These are phyloP conservation scores for Scaptomyza pallida DNA, from an alignment of 1,140 invertebrate species.

Conservation along the genomic window DNA sequence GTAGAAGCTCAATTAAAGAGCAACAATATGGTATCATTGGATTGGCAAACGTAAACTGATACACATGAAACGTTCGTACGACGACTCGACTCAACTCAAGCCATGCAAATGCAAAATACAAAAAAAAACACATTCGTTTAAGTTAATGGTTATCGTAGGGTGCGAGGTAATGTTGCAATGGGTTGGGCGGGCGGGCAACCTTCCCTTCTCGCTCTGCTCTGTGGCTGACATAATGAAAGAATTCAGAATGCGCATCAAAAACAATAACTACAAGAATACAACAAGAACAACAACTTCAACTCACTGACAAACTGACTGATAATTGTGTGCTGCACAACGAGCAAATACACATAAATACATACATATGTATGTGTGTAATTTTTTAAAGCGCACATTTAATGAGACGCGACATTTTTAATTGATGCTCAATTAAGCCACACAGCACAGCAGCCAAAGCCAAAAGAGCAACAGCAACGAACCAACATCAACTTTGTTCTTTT, in stretches of 20 bases:
- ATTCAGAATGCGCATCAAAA: neutral
- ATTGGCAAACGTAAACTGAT: conserved; percentile 40
- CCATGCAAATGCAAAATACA: conserved; percentile 26
- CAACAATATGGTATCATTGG: conserved; percentile 35
- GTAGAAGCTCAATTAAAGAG: conserved; percentile 52
- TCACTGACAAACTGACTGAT: conserved; percentile 13
- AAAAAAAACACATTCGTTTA: neutral
- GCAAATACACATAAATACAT: conserved; percentile 18
- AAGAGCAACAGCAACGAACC: conserved; percentile 23
- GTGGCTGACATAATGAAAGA: neutral
- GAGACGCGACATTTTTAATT: conserved; percentile 79
- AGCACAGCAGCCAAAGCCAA: conserved; percentile 14
- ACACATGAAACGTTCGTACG: conserved; percentile 2
- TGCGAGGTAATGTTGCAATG: neutral
- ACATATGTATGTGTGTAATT: conserved; percentile 1
- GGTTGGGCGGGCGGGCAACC: too few species aligned
- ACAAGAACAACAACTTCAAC: conserved; percentile 15
- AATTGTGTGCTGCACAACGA: conserved; percentile 20
- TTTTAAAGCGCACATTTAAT: conserved; percentile 63
- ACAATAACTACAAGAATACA: neutral
- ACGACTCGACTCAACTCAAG: conserved; percentile 42
- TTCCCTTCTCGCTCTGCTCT: too few species aligned
- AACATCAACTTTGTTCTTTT: conserved; percentile 9
- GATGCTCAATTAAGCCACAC: conserved; percentile 73
- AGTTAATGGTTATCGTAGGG: neutral